Percentiles rank a stretch among this genome's conserved stretches.
These are phyloP conservation scores for Eulemur rubriventer DNA, from an alignment of 2,797 vertebrate species.

Conservation along the genomic window DNA sequence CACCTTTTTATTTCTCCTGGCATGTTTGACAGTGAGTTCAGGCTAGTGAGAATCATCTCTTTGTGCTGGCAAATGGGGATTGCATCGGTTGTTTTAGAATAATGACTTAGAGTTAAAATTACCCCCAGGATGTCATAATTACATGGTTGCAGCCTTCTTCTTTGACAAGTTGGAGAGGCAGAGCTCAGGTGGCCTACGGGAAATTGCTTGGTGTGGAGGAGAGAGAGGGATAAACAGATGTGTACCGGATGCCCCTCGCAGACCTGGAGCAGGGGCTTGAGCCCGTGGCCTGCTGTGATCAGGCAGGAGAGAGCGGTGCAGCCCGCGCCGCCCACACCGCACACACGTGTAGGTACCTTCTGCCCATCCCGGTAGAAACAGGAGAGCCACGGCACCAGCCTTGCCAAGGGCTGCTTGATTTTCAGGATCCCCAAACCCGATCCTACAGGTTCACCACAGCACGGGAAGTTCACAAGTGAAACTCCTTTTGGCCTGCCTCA, in stretches of 20 bases:
- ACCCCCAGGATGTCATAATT: constrained; percentile 73
- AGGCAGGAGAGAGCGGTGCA: not conserved
- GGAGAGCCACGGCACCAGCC: not conserved
- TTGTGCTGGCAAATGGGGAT: constrained; percentile 73
- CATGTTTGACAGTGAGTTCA: constrained; percentile 73
- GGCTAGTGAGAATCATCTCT: constrained; percentile 75
- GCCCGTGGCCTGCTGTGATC: too few species aligned
- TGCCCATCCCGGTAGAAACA: too few species aligned
- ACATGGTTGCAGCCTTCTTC: constrained; percentile 69
- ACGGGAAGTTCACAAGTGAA: not conserved
- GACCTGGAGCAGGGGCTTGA: not conserved
- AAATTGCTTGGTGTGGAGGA: not conserved
- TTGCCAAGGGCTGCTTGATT: not conserved
- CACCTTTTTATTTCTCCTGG: constrained; percentile 79
- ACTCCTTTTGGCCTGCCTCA: not conserved
- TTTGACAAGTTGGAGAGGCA: constrained; percentile 12
- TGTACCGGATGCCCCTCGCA: not conserved
- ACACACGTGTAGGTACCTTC: rapidly evolving
- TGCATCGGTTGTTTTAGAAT: constrained; percentile 73
- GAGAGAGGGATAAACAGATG: not conserved
- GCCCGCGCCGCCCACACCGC: rapidly evolving
- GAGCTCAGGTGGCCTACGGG: constrained; percentile 11
- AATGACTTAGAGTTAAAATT: constrained; percentile 79
- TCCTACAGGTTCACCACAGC: not conserved
- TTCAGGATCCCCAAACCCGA: not conserved